phyloP scores from a whole-genome alignment of 2,113 vertebrate species.

The Clarias batrachus region DNA sequence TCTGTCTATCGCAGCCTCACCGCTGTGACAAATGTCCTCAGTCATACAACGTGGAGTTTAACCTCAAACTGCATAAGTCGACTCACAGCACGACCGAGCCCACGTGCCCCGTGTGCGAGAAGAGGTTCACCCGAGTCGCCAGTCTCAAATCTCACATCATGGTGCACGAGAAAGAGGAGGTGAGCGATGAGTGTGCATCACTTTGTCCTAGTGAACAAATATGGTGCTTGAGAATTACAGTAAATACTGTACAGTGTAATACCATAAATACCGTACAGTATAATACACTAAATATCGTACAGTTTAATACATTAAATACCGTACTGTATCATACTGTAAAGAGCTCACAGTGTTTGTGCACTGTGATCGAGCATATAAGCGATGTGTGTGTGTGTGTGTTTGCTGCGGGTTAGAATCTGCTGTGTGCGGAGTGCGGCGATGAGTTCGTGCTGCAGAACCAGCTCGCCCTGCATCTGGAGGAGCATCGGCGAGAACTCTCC shows the following conservation, averaged over 20 bases:
- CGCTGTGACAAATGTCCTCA: constrained; percentile 92
- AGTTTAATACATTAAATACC: too few species aligned
- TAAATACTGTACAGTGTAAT: background rate
- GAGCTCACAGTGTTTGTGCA: too few species aligned
- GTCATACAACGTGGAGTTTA: constrained; percentile 97
- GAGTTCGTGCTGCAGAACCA: constrained; percentile 97
- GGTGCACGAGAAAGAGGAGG: constrained; percentile 98
- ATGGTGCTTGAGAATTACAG: background rate
- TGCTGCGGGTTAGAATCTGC: constrained; percentile 80
- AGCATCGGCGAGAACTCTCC: constrained; percentile 89
- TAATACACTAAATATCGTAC: too few species aligned
- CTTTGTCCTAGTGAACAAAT: background rate
- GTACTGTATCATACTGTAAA: too few species aligned
- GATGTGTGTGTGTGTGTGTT: background rate
- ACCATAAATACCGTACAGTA: too few species aligned
- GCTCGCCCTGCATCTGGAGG: constrained; percentile 88
- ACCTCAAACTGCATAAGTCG: constrained; percentile 92
- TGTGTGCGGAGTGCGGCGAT: constrained; percentile 95
- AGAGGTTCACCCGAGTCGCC: constrained; percentile 93
- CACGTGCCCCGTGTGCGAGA: constrained; percentile 90
- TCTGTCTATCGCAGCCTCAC: constrained; percentile 78
- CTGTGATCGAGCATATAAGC: background rate
- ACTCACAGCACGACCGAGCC: constrained; percentile 88
- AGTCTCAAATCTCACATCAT: constrained; percentile 97
- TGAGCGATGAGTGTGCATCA: constrained; percentile 56